Base-by-base conservation (phyloP, 2,113 vertebrate species). In the Vanacampus margaritifer region DNA sequence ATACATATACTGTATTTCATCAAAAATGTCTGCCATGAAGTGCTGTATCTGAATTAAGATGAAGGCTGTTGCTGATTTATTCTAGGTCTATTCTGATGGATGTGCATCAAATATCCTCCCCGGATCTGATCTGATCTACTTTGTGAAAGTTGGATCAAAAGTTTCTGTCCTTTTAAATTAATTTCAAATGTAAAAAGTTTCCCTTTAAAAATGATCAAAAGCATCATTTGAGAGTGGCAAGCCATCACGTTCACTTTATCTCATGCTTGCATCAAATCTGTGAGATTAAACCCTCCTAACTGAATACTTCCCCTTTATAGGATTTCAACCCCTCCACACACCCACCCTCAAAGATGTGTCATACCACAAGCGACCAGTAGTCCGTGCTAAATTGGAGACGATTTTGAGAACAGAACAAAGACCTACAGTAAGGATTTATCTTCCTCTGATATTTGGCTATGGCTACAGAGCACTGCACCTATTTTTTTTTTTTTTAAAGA, bases 21-120 rank as follows among this genome's bases (percentile, higher is more conserved):
- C 54, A 78, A n/a, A 80, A 73, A 84, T 75, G 24, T 3, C 51
- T 78, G 64, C 72, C 81, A 68, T 83, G 81, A 83, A 81, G 65
- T 57, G 67, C 73, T 75, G 79, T 65, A 58, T 72, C 60, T 69
- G 28, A 72, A 79, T 59, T 45, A 71, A 68, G 65, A 82, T 83
- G 81, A 87, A 87, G 73, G 71, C 54, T 64, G 37, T 62, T 80
- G 26, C 23, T 75, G 60, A 85, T 85, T 76, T 75, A 81, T 76
- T 80, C 66, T 59, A 67, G 53, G 75, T 76, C 21, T 70, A 72
- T 68, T 76, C 53, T 72, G 64, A 70, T 63, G 45, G 64, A 86
- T 79, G 73, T 54, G 63, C 51, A 45, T 70, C 68, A 81, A 84
- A 78, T 76, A 84, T 84, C 83, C 84, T 88, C 79, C 72, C 72